Conservation (phyloP, 2,888 invertebrate genomes). For the Tiphia femorata region DNA sequence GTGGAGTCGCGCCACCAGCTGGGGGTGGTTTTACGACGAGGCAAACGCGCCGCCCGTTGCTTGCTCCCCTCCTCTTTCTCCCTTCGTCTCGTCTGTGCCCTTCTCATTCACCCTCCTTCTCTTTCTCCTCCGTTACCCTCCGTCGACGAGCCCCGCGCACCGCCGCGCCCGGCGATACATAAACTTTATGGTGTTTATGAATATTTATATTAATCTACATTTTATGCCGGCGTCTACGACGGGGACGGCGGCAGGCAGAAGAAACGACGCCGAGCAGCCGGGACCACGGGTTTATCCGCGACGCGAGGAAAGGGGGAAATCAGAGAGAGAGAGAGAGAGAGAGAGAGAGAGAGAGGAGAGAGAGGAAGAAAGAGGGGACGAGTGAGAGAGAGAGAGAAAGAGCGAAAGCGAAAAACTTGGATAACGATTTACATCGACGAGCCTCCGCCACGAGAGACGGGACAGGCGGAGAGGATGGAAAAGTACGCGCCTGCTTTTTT, state of each 20-base stretch:
- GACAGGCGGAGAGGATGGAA: too few species aligned
- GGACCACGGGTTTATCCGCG: neutral
- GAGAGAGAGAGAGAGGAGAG: too few species aligned
- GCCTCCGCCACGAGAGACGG: too few species aligned
- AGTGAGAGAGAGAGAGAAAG: slow-evolving; percentile 6
- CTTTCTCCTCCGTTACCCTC: too few species aligned
- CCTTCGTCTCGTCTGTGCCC: too few species aligned
- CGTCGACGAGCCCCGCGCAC: slow-evolving; percentile 9
- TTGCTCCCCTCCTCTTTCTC: slow-evolving; percentile 22
- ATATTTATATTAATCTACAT: slow-evolving; percentile 69
- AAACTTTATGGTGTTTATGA: slow-evolving; percentile 68
- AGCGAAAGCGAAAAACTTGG: slow-evolving; percentile 52
- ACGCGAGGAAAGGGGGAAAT: slow-evolving; percentile 7
- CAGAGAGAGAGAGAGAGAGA: too few species aligned
- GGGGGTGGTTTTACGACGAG: slow-evolving; percentile 62
- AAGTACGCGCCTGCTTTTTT: too few species aligned
- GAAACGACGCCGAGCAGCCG: slow-evolving; percentile 17
- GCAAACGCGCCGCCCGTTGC: slow-evolving; percentile 51
- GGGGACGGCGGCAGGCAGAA: slow-evolving; percentile 26
- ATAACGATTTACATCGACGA: slow-evolving; percentile 55
- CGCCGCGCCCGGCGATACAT: slow-evolving; percentile 12
- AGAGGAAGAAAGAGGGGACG: slow-evolving; percentile 5
- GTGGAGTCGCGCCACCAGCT: too few species aligned
- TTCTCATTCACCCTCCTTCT: slow-evolving; percentile 6
- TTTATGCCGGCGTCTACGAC: slow-evolving; percentile 59